Conservation (phyloP, 2,888 invertebrate genomes). For the Cerastoderma edule region DNA sequence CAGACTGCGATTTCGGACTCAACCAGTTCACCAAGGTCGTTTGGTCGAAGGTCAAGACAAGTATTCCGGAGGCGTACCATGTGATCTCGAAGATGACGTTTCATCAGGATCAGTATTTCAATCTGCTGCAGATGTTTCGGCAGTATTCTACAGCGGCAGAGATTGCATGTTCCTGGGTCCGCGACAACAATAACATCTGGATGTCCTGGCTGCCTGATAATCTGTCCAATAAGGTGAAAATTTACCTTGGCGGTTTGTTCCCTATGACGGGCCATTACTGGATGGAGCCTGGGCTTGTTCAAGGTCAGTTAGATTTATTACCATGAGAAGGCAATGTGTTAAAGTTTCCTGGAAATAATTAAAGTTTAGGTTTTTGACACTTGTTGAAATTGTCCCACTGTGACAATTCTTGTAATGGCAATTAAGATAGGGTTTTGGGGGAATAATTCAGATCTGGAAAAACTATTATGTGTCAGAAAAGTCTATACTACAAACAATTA, state of each 20-base stretch:
- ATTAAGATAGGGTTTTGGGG: too few species aligned
- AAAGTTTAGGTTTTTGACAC: too few species aligned
- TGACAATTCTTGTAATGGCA: too few species aligned
- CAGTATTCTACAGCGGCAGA: slow-evolving; percentile 73
- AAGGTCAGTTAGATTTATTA: slow-evolving; percentile 80
- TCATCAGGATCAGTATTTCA: slow-evolving; percentile 85
- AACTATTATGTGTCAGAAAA: too few species aligned
- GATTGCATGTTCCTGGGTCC: slow-evolving; percentile 89
- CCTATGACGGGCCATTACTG: slow-evolving; percentile 87
- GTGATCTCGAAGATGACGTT: slow-evolving; percentile 84
- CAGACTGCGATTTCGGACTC: slow-evolving; percentile 88
- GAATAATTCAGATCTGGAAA: too few species aligned
- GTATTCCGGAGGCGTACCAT: slow-evolving; percentile 84
- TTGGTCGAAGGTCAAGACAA: slow-evolving; percentile 86
- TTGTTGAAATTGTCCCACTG: too few species aligned
- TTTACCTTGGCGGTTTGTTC: slow-evolving; percentile 89
- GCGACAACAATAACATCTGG: slow-evolving; percentile 83
- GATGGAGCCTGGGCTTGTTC: slow-evolving; percentile 87
- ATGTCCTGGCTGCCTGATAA: slow-evolving; percentile 83
- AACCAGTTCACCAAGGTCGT: slow-evolving; percentile 89
- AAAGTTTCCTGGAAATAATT: too few species aligned
- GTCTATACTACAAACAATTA: too few species aligned
- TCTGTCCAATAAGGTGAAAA: slow-evolving; percentile 82
- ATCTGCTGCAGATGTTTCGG: slow-evolving; percentile 83
- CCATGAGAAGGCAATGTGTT: too few species aligned